Evolutionary conservation across 2,888 invertebrate genomes (phyloP), one percentile per base, ranked within the genome.

Genomic region (Lordiphosa fenestrarum): DNA sequence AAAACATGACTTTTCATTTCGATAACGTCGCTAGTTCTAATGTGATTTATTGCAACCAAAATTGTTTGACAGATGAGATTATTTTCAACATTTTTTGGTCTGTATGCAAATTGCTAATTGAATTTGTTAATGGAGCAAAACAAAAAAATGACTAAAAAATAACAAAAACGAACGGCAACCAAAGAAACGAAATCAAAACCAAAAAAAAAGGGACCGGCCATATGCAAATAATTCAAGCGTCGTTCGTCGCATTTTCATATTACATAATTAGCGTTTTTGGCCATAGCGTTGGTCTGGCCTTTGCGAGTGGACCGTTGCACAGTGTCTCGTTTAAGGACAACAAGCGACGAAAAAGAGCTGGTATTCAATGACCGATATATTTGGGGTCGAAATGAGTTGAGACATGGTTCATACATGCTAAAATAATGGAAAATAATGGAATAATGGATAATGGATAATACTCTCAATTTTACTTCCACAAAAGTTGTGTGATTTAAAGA

Each of bases 241-340:
- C 54, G 72, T 83, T 44, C 84, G 77, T 80, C 75, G 66, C 77
- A 84, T 76, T 76, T 76, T 84, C 82, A 81, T 77, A 84, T 84
- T 84, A 77, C 84, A 77, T 77, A 77, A 84, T 84, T 84, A 84
- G 82, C 84, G 78, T 53, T 48, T 39, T 30, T 42, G 13, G 51
- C 25, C 35, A 19, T 46, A 19, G 35, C 39, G 23, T 6, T 9
- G 49, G 56, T 48, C 12, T 47, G 35, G n/a, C 30, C 30, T 3
- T 25, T 25, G 3, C 7, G 25, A 25, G 7, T 7, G 25, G 35
- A 6, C 9, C 30, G 10, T 30, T 30, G 30, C 9, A 30, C 30
- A 30, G 30, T 30, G 30, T 9, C 30, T 30, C 0, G 10, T 10
- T 30, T 9, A 10, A 10, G 9, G 10, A 10, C 0, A 30, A 30